Conservation (phyloP, 2,888 invertebrate species). For the Aphidoletes aphidimyza region DNA sequence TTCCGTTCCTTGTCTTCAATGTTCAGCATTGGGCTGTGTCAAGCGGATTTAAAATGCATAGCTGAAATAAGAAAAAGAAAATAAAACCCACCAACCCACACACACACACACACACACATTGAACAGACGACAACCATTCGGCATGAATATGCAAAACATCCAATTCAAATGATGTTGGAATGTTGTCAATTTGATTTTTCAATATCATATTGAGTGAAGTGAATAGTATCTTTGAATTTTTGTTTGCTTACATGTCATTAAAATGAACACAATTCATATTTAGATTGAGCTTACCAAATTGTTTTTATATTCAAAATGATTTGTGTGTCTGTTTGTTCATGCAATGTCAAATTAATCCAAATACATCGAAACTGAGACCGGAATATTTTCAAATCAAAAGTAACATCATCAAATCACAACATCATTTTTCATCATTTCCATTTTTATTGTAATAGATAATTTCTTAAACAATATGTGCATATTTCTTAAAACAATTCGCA, state of each 20-base stretch:
- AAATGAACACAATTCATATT: neutral
- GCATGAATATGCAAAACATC: neutral
- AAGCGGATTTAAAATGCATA: neutral
- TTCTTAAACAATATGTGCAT: neutral
- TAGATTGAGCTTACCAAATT: neutral
- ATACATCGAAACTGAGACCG: too few relatives aligned
- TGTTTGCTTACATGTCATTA: neutral
- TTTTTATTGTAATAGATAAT: neutral
- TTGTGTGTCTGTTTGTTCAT: neutral
- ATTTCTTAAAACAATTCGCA: neutral
- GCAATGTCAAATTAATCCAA: too few relatives aligned
- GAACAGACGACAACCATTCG: neutral
- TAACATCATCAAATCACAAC: too few relatives aligned
- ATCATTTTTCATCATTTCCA: too few relatives aligned
- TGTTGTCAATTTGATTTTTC: neutral
- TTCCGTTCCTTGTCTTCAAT: neutral
- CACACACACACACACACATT: too few relatives aligned
- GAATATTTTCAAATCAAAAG: too few relatives aligned
- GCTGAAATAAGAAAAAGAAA: neutral
- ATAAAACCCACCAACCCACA: neutral
- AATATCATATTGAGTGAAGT: neutral
- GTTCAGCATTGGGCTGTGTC: too few relatives aligned
- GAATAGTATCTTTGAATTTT: neutral
- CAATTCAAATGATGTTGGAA: neutral
- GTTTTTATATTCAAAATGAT: too few relatives aligned